A percentile compares a stretch with the other conserved stretches of the same genome.
These are phyloP conservation scores for Rhamphomyia laevipes DNA, from an alignment of 2,888 invertebrate genomes.

Conservation along the genomic window DNA sequence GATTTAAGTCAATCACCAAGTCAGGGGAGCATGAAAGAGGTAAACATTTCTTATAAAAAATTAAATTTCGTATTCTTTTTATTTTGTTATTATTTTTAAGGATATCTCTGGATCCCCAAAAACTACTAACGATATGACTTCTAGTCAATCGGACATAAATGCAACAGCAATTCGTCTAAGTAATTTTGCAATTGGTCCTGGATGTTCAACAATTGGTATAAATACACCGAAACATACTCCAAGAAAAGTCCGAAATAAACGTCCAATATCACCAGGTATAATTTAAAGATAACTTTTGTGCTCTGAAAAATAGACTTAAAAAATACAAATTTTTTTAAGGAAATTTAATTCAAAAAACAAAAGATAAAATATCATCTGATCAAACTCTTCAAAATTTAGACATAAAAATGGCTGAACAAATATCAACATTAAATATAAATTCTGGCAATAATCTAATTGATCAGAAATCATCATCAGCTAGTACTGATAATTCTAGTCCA, in stretches of 20 bases:
- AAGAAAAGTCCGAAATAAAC: slow-evolving; percentile 18
- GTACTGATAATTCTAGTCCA: slow-evolving; percentile 25
- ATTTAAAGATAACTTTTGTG: too few relatives aligned
- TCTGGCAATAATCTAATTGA: slow-evolving; percentile 17
- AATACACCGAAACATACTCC: slow-evolving; percentile 33
- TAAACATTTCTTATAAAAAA: slow-evolving; percentile 4
- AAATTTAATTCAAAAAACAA: neutral
- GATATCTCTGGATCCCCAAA: slow-evolving; percentile 12
- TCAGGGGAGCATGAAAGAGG: slow-evolving; percentile 27
- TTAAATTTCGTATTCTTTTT: neutral
- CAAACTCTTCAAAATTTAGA: slow-evolving; percentile 20
- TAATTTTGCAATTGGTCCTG: slow-evolving; percentile 37
- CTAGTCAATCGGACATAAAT: slow-evolving; percentile 25
- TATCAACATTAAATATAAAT: slow-evolving; percentile 27
- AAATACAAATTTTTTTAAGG: neutral
- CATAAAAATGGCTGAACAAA: slow-evolving; percentile 23
- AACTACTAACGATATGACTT: slow-evolving; percentile 13
- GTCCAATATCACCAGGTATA: slow-evolving; percentile 12
- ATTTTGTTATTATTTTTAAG: slow-evolving; percentile 2
- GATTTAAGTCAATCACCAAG: slow-evolving; percentile 49
- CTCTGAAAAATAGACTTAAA: neutral
- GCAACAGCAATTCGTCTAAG: slow-evolving; percentile 37
- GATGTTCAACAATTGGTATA: slow-evolving; percentile 27
- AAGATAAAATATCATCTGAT: slow-evolving; percentile 2
- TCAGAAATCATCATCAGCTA: slow-evolving; percentile 18